Evolutionary conservation across 92 coral and sea anemone species (phyloP).

Genomic region (Actinostola sp.): DNA sequence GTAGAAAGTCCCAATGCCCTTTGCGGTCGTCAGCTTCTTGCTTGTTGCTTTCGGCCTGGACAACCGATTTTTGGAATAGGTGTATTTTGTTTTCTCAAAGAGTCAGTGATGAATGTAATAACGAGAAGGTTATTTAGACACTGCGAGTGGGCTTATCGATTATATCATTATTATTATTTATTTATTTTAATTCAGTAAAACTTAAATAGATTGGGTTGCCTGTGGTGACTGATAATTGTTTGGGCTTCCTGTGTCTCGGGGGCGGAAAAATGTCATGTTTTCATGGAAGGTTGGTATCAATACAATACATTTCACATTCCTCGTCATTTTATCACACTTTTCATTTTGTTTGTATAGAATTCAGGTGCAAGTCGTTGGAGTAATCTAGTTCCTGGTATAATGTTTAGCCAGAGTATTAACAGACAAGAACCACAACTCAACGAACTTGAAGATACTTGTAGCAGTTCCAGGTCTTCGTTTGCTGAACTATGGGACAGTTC

Average conservation of each 20-base stretch:
- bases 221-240: too few species aligned
- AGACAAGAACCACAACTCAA: conserved; percentile 21
- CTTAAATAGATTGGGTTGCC: too few species aligned
- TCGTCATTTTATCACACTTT: background rate
- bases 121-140: too few species aligned
- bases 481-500: conserved; percentile 67
- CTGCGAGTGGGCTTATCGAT: too few species aligned
- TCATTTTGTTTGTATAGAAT: background rate
- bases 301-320: background rate
- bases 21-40: too few species aligned
- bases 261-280: conserved; percentile 1
- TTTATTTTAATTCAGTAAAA: too few species aligned
- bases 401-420: conserved; percentile 45
- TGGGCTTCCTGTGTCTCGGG: background rate
- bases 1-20: too few species aligned
- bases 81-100: too few species aligned
- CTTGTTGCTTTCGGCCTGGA: too few species aligned
- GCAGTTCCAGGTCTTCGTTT: conserved; percentile 67
- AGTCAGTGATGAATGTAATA: too few species aligned
- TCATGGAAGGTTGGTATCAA: background rate
- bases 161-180: too few species aligned
- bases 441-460: conserved; percentile 60
- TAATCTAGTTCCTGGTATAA: conserved; percentile 7
- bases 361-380: conserved; percentile 3
- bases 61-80: too few species aligned